These are phyloP conservation scores for Misgurnus anguillicaudatus DNA, from an alignment of 2,113 vertebrate genomes.

Conservation along the genomic window DNA sequence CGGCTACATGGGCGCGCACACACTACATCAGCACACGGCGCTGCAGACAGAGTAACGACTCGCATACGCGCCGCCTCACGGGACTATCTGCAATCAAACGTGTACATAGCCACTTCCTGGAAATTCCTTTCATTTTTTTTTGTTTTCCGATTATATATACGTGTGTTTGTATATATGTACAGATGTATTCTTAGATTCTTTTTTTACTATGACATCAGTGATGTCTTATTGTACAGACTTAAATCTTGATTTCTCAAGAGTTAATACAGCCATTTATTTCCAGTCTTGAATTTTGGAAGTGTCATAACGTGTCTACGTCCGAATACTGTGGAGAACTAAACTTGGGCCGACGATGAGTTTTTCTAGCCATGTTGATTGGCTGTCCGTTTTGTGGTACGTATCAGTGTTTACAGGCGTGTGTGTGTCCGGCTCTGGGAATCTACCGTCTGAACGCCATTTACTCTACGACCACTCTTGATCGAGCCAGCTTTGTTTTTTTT, in stretches of 20 bases:
- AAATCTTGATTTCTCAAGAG: slow-evolving; percentile 92
- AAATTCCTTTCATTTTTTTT: slow-evolving; percentile 69
- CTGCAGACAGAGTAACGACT: slow-evolving; percentile 82
- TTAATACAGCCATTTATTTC: slow-evolving; percentile 81
- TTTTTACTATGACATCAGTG: slow-evolving; percentile 91
- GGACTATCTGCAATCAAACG: slow-evolving; percentile 67
- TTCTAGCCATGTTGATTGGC: background rate
- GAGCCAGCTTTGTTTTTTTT: background rate
- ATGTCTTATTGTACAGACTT: slow-evolving; percentile 90
- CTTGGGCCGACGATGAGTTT: background rate
- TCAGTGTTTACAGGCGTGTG: slow-evolving; percentile 79
- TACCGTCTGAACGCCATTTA: background rate
- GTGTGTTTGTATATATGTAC: slow-evolving; percentile 52
- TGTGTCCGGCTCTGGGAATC: background rate
- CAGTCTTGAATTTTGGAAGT: slow-evolving; percentile 83
- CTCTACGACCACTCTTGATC: background rate
- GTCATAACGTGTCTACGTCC: slow-evolving; percentile 69
- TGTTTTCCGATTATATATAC: slow-evolving; percentile 24
- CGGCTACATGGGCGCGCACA: slow-evolving; percentile 79
- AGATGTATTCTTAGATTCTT: slow-evolving; percentile 48
- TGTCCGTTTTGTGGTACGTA: slow-evolving; percentile 39
- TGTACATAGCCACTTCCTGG: slow-evolving; percentile 86
- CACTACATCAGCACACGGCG: slow-evolving; percentile 80
- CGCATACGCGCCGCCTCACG: slow-evolving; percentile 57
- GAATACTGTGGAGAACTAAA: slow-evolving; percentile 73